A percentile compares a stretch with the other conserved stretches of the same genome.
Evolutionary conservation across 2,888 invertebrate genomes (phyloP).

Genomic region (Campopleginae sp.): DNA sequence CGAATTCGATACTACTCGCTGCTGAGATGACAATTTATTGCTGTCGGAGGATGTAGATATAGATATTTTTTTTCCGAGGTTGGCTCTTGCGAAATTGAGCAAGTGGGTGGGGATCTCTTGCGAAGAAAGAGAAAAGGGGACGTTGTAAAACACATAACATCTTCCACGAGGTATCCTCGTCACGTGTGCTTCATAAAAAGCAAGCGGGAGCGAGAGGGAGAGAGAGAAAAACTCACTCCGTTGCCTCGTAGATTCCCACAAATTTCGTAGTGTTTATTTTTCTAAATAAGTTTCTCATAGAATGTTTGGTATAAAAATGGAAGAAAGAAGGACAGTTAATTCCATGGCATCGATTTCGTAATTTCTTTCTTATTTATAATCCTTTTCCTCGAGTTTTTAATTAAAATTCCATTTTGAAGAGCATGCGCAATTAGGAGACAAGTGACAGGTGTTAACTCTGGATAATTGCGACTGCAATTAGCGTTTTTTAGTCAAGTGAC

Average conservation of each 20-base stretch:
- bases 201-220: slow-evolving; percentile 14
- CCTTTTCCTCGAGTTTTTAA: background rate
- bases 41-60: background rate
- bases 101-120: slow-evolving; percentile 33
- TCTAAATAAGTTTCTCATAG: slow-evolving; percentile 15
- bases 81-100: slow-evolving; percentile 46
- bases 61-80: slow-evolving; percentile 16
- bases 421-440: slow-evolving; percentile 1
- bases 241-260: slow-evolving; percentile 24
- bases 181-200: slow-evolving; percentile 40
- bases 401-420: background rate
- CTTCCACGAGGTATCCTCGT: slow-evolving; percentile 36
- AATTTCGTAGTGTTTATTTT: background rate
- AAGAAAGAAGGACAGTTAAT: background rate
- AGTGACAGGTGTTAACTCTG: slow-evolving; percentile 14
- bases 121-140: slow-evolving; percentile 60
- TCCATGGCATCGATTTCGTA: slow-evolving; percentile 10
- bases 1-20: slow-evolving; percentile 26
- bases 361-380: background rate
- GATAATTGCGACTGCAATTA: slow-evolving; percentile 20
- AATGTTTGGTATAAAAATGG: background rate
- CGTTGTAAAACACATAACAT: slow-evolving; percentile 54
- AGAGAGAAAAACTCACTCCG: slow-evolving; percentile 12
- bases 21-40: slow-evolving; percentile 45
- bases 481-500: background rate